Evolutionary conservation across 2,113 vertebrate species (phyloP).

Genomic region (Pycnonotus jocosus): DNA sequence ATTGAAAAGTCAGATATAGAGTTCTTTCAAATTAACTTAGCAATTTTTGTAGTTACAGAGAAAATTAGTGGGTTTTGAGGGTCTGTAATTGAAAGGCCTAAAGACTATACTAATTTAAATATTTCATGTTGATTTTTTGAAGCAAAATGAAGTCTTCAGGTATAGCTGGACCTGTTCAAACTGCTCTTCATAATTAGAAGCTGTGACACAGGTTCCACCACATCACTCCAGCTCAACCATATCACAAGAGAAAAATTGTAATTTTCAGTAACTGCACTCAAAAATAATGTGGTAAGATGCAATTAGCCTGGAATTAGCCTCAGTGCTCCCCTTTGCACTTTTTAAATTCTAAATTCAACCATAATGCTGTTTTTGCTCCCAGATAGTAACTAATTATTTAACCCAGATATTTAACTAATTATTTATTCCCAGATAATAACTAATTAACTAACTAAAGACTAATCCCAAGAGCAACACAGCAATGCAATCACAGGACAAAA

Average conservation of each 20-base stretch:
- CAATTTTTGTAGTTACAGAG: neutral
- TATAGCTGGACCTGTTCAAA: neutral
- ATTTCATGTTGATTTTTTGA: neutral
- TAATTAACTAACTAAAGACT: neutral
- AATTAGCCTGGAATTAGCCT: neutral
- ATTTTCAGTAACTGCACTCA: neutral
- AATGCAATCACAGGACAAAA: neutral
- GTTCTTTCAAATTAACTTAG: neutral
- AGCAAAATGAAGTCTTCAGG: neutral
- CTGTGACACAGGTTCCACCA: neutral
- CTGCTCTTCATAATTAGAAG: neutral
- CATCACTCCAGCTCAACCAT: neutral
- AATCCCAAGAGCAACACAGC: neutral
- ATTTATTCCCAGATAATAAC: neutral
- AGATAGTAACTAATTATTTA: neutral
- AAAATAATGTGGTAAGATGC: neutral
- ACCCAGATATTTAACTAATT: neutral
- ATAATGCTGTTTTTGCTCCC: neutral
- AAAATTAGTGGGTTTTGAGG: neutral
- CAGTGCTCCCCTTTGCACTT: neutral
- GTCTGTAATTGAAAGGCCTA: neutral
- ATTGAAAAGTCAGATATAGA: accelerated
- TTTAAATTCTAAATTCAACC: neutral
- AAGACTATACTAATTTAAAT: neutral
- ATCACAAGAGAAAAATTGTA: neutral